Percentiles rank a stretch among this genome's conserved stretches.
Evolutionary conservation across 2,888 invertebrate genomes (phyloP).

Genomic region (Hirtodrosophila confusa): DNA sequence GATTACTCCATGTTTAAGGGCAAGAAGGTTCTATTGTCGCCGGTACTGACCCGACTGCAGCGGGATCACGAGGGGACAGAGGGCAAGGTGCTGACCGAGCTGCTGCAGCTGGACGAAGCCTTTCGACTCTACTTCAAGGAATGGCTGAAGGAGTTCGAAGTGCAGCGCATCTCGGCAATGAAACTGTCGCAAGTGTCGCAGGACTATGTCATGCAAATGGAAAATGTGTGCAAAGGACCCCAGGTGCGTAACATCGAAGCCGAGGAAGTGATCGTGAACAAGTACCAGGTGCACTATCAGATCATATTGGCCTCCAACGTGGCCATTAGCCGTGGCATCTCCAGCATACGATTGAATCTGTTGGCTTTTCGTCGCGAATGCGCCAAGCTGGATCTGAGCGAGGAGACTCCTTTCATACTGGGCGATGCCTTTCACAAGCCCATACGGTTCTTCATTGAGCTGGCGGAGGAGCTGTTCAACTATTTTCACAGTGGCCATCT

Average conservation of each 20-base stretch:
- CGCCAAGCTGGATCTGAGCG: slow-evolving; percentile 47
- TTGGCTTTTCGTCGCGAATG: slow-evolving; percentile 56
- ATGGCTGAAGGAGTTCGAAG: slow-evolving; percentile 55
- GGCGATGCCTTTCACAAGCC: slow-evolving; percentile 80
- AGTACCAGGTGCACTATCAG: slow-evolving; percentile 63
- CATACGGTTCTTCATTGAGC: slow-evolving; percentile 65
- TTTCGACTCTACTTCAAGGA: slow-evolving; percentile 48
- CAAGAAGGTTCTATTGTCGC: neutral
- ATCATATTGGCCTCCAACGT: slow-evolving; percentile 56
- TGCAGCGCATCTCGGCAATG: slow-evolving; percentile 63
- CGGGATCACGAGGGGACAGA: slow-evolving; percentile 23
- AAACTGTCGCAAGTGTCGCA: slow-evolving; percentile 66
- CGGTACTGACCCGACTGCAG: neutral
- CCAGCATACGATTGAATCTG: slow-evolving; percentile 45
- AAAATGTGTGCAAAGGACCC: slow-evolving; percentile 50
- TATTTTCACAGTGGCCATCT: slow-evolving; percentile 64
- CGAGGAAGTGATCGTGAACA: slow-evolving; percentile 60
- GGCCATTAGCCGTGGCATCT: slow-evolving; percentile 34
- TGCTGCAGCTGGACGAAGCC: slow-evolving; percentile 64
- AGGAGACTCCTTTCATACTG: slow-evolving; percentile 52
- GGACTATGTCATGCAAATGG: slow-evolving; percentile 52
- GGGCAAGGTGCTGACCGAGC: slow-evolving; percentile 22
- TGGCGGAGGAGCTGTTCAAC: slow-evolving; percentile 74
- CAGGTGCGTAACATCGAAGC: slow-evolving; percentile 44
- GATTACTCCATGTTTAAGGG: neutral